Conservation (phyloP, 2,888 invertebrate genomes). For the Nemotelus pantherinus region DNA sequence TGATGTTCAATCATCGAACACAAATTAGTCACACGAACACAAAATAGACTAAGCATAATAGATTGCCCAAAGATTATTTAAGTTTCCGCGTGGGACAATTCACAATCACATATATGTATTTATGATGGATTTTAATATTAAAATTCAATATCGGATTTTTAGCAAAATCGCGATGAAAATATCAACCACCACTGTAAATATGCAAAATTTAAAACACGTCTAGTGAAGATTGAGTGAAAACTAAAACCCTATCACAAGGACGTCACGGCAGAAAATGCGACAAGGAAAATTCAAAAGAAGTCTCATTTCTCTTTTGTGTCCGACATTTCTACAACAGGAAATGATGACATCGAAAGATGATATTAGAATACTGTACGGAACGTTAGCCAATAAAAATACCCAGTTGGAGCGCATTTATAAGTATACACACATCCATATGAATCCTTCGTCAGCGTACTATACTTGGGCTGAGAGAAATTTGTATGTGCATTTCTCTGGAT, state of each 20-base stretch:
- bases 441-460: background rate
- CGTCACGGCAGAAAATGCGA: constrained; percentile 1
- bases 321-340: background rate
- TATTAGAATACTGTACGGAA: background rate
- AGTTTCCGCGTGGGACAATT: too few species aligned
- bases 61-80: too few species aligned
- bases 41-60: too few species aligned
- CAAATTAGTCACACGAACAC: too few species aligned
- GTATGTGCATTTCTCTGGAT: background rate
- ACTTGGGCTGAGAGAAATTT: background rate
- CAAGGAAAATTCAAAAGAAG: constrained; percentile 11
- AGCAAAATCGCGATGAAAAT: background rate
- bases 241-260: background rate
- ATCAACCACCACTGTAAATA: background rate
- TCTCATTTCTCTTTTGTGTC: background rate
- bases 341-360: constrained; percentile 21
- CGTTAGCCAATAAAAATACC: background rate
- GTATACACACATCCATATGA: too few species aligned
- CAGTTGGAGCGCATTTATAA: background rate
- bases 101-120: background rate
- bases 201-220: background rate
- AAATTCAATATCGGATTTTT: background rate
- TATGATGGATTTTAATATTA: background rate
- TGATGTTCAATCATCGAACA: too few species aligned
- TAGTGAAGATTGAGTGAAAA: constrained; percentile 30